phyloP scores from a whole-genome alignment of 2,113 vertebrate species.

The Cyanoderma ruficeps region DNA sequence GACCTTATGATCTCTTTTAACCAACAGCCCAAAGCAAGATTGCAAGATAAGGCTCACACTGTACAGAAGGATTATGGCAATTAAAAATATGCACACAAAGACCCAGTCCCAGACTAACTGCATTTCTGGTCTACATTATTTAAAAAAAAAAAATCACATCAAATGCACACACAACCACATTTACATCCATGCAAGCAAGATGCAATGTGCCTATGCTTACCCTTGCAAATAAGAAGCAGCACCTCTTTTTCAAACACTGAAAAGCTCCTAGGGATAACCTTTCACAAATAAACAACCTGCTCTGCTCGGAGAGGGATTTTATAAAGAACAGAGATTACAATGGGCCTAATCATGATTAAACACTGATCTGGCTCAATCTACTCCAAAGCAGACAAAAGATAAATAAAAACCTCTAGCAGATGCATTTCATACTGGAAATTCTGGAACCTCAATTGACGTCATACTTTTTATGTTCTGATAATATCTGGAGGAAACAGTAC shows the following conservation, averaged over 20 bases:
- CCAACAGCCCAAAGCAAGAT: background rate
- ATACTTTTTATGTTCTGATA: constrained; percentile 52
- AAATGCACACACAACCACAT: background rate
- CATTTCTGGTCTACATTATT: background rate
- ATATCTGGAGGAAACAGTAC: constrained; percentile 50
- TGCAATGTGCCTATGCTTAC: accelerated
- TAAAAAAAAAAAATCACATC: background rate
- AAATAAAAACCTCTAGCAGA: constrained; percentile 56
- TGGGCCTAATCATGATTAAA: constrained; percentile 58
- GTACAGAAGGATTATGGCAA: background rate
- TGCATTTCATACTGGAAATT: constrained; percentile 57
- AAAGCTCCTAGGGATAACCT: background rate
- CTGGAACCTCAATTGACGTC: constrained; percentile 51
- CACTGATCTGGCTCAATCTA: constrained; percentile 51
- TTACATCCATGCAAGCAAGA: background rate
- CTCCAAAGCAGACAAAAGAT: constrained; percentile 50
- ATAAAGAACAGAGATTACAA: constrained; percentile 43
- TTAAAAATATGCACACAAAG: background rate
- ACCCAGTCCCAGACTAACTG: background rate
- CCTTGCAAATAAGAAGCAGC: background rate
- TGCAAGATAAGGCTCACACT: background rate
- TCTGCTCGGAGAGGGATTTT: constrained; percentile 20
- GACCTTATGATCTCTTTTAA: background rate
- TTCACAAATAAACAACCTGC: constrained; percentile 43
- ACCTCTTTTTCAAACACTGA: background rate